Conservation (phyloP, 1,140 invertebrate genomes). For the Papilio machaon region DNA sequence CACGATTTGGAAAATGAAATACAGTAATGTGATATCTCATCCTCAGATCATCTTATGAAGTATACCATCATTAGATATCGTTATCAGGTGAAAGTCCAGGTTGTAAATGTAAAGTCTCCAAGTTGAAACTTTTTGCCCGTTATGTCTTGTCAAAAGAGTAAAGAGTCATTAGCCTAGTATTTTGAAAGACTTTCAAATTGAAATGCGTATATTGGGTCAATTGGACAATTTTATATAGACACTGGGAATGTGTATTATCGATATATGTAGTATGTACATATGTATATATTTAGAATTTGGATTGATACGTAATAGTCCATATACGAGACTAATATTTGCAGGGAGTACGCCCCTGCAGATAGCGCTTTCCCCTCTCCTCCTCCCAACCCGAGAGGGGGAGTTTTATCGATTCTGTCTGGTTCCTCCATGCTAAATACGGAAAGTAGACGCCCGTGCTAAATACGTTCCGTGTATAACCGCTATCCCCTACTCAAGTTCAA, state of each 20-base stretch:
- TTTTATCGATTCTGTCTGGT: constrained; percentile 76
- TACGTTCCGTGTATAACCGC: constrained; percentile 42
- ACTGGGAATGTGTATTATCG: neutral
- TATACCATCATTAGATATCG: neutral
- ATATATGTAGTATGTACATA: too few relatives aligned
- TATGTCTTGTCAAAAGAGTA: neutral
- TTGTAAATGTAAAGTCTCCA: neutral
- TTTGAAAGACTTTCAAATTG: constrained; percentile 7
- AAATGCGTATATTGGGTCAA: neutral
- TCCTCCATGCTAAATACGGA: constrained; percentile 63
- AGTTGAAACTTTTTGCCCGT: neutral
- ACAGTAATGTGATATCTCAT: neutral
- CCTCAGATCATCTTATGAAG: neutral
- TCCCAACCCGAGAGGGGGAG: constrained; percentile 41
- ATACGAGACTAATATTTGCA: neutral
- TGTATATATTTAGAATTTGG: neutral
- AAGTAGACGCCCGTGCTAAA: constrained; percentile 50
- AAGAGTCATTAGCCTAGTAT: neutral
- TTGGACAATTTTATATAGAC: neutral
- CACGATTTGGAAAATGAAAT: neutral
- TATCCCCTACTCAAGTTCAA: constrained; percentile 55
- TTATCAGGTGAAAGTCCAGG: neutral
- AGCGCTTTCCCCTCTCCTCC: constrained; percentile 44
- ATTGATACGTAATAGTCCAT: neutral
- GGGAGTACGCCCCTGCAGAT: constrained; percentile 57